Base-by-base conservation (phyloP, 1,140 invertebrate genomes). In the Macrosteles quadrilineatus region DNA sequence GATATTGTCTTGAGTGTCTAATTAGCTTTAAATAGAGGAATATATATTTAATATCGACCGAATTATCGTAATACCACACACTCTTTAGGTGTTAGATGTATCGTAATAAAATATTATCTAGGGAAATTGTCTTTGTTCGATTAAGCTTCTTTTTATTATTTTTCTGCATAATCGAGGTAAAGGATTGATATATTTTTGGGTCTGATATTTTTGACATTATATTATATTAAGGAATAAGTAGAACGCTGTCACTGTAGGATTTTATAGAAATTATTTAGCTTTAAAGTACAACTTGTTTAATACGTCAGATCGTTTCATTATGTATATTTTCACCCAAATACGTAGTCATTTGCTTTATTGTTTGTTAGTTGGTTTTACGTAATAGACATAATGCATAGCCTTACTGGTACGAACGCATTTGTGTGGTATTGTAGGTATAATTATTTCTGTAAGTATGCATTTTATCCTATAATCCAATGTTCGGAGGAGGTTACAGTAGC, bases 31-130 rank as follows among this genome's bases (percentile, higher is more conserved):
- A 59, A 59, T 59, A 59, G 55, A 59, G 55, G 55, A 59, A 59
- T 59, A 59, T 59, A 59, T 59, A 59, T 59, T 59, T 59, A 59
- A 59, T 59, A 59, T 59, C 23, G 55, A 59, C 55, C 55, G 55
- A 59, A 59, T 59, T 59, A 59, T 59, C 12, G 27, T 59, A 50
- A 50, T 36, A 59, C 27, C 55, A 59, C 55, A 59, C 55, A 59
- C 55, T 59, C 55, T 59, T 59, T 59, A 59, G 23, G 55, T 59
- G 55, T 59, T 59, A 59, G 55, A 30, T 59, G 55, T 59, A 59
- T 14, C 23, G 25, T 59, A 59, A 59, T 23, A 29, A 29, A 59
- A 11, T 43, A 43, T 11, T 50, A n/a, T 19, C n/a, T 50, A 50
- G 47, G n/a, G 27, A 59, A 27, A 59, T 59, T 59, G 21, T 27